Base-by-base conservation (phyloP, 2,797 vertebrate species). In the Spinibarbus caldwelli region DNA sequence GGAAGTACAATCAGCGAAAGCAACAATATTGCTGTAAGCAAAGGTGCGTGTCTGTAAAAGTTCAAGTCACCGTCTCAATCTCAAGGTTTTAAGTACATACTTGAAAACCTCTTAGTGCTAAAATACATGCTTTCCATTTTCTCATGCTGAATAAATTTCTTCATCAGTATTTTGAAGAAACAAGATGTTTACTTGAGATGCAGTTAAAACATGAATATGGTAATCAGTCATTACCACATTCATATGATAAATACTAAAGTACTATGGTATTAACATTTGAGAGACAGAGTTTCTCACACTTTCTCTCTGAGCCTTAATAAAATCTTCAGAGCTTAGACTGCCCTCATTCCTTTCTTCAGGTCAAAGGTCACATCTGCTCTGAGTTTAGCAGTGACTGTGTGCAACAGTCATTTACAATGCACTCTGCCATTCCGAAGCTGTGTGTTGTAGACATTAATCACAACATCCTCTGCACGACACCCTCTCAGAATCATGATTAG, bases 1-100 rank as follows among this genome's bases (percentile, higher is more conserved):
- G 95, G 93, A 86, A 95, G 94, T 59, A 82, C 89, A 72, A 90
- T 91, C 85, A 95, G 92, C 0, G 95, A 96, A 83, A 93, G 80
- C 90, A 92, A 88, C 70, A 83, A 49, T 79, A 38, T 70, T 36
- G 31, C 73, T 52, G n/a, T 54, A 82, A 92, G 92, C 90, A 95
- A 88, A 94, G 95, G 64, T 82, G 78, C 19, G 71, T 78, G 71
- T 47, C 38, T 80, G 54, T 62, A 38, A 80, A 87, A 43, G 10
- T 21, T 73, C 10, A 45, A 79, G 75, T 26, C 12, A 8, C n/a
- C 26, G 45, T 79, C 71, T 83, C 19, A 43, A 76, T 76, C 15
- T 26, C 19, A 49, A 26, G 3, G 4, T 34, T 31, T 45, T 31
- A 45, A 43, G n/a, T 4, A 6, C 15, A 66, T 64, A 12, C 54